These are phyloP conservation scores for Isichthys henryi DNA, from an alignment of 2,113 vertebrate species.

Conservation along the genomic window DNA sequence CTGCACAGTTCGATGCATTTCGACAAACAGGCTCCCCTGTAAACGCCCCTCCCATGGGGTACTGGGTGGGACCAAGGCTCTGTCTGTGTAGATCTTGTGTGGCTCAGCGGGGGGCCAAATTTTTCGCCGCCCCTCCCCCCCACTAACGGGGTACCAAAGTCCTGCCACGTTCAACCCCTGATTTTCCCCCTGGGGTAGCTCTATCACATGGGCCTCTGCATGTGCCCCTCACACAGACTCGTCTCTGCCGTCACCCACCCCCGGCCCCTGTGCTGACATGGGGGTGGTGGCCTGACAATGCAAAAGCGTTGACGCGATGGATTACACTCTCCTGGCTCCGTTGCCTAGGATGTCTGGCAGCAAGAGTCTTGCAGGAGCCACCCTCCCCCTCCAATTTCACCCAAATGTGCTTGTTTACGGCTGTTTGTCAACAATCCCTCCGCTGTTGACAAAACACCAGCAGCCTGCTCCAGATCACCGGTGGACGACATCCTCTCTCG, in stretches of 20 bases:
- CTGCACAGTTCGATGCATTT: not conserved
- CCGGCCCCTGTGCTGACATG: not conserved
- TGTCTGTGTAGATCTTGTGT: not conserved
- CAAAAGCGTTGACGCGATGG: not conserved
- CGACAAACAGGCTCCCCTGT: not conserved
- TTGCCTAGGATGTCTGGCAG: conserved; percentile 10
- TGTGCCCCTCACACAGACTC: not conserved
- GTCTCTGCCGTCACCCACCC: not conserved
- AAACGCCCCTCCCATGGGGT: not conserved
- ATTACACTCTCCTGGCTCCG: conserved; percentile 14
- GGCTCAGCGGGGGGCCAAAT: not conserved
- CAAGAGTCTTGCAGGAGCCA: not conserved
- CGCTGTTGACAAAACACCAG: conserved; percentile 9
- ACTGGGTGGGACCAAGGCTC: not conserved
- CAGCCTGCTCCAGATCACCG: not conserved
- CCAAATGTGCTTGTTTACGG: conserved; percentile 20
- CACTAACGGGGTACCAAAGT: not conserved
- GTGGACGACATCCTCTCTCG: not conserved
- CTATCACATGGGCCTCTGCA: not conserved
- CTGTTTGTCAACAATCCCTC: conserved; percentile 17
- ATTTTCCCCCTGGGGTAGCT: not conserved
- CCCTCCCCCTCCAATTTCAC: conserved; percentile 3
- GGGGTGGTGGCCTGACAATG: not conserved
- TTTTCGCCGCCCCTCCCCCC: not conserved
- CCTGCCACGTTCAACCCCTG: not conserved